These are phyloP conservation scores for Cyprinodon brontotheroides DNA, from an alignment of 2,113 vertebrate species.

Conservation along the genomic window DNA sequence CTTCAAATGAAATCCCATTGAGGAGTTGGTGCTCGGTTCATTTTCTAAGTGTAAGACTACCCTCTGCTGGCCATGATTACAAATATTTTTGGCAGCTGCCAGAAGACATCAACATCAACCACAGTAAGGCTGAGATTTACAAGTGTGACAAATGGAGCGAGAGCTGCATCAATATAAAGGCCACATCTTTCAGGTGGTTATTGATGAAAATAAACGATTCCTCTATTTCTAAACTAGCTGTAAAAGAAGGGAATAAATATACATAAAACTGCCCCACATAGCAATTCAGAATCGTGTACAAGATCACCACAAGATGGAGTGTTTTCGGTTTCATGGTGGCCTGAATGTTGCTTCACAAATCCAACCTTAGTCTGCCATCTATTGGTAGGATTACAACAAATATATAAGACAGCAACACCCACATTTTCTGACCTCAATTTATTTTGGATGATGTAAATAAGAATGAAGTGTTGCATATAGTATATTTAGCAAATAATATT, in stretches of 20 bases:
- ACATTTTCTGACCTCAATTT: not conserved
- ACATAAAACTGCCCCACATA: not conserved
- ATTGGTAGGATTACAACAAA: conserved; percentile 6
- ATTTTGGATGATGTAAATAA: not conserved
- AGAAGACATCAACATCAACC: conserved; percentile 3
- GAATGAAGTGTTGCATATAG: not conserved
- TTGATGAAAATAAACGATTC: not conserved
- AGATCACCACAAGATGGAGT: conserved; percentile 61
- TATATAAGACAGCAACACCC: not conserved
- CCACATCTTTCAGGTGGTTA: not conserved
- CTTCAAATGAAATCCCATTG: conserved; percentile 7
- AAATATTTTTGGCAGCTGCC: not conserved
- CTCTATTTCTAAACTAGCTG: not conserved
- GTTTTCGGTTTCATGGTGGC: conserved; percentile 31
- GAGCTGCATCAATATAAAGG: not conserved
- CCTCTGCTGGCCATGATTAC: conserved; percentile 60
- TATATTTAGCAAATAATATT: not conserved
- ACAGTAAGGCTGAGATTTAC: conserved; percentile 6
- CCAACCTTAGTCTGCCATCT: conserved; percentile 35
- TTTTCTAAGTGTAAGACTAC: conserved; percentile 46
- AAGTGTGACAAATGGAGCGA: not conserved
- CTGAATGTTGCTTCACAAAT: conserved; percentile 1
- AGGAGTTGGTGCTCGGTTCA: not conserved
- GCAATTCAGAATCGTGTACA: conserved; percentile 4
- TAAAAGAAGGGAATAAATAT: not conserved